Conservation (phyloP, 1,140 invertebrate species). For the Nephila pilipes region DNA sequence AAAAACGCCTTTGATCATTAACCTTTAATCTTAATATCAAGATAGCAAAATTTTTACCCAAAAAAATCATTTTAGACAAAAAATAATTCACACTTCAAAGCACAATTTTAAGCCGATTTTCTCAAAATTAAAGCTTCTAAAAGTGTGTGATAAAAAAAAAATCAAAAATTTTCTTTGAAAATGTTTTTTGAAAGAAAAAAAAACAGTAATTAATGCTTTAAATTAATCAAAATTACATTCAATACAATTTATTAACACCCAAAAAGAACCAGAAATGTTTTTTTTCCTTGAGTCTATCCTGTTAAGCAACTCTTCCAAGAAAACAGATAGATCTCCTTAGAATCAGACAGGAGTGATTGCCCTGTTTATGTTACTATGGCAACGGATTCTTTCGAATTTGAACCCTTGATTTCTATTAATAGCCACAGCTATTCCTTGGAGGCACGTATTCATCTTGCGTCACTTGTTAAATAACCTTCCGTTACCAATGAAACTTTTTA, state of each 20-base stretch:
- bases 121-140: too few species aligned
- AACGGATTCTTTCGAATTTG: not conserved
- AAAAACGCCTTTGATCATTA: too few species aligned
- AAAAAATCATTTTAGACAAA: too few species aligned
- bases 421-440: not conserved
- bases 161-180: not conserved
- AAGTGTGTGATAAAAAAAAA: not conserved
- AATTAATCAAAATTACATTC: not conserved
- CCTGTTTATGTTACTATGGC: not conserved
- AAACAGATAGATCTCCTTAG: not conserved
- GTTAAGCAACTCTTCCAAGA: not conserved
- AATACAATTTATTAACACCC: not conserved
- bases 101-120: too few species aligned
- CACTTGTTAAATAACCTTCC: not conserved
- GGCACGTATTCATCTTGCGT: not conserved
- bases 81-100: too few species aligned
- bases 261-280: not conserved
- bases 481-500: not conserved
- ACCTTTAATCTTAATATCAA: too few species aligned
- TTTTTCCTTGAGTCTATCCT: not conserved
- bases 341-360: constrained; percentile 24
- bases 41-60: too few species aligned
- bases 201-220: not conserved
- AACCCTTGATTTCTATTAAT: not conserved
- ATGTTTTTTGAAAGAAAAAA: not conserved